phyloP scores from a whole-genome alignment of 2,797 vertebrate species.

The Sebastes elongatus region DNA sequence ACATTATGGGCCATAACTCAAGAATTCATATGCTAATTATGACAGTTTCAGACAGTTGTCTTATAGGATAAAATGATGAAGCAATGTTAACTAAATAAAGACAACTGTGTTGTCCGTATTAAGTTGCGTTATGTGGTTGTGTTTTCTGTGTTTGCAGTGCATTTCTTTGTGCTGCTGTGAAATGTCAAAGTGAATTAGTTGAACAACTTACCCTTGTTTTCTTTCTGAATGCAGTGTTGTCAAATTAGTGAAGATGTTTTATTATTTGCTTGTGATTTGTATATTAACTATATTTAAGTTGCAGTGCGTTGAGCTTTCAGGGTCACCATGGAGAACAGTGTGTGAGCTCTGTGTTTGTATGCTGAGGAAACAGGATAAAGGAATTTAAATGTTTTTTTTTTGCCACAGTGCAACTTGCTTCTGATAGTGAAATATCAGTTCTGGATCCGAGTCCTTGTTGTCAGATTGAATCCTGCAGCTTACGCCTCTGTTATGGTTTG shows the following conservation, averaged over 20 bases:
- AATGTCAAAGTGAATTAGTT: background rate
- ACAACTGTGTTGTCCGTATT: background rate
- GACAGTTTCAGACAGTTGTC: no score
- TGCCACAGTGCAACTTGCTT: background rate
- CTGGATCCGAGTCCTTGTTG: slow-evolving; percentile 34
- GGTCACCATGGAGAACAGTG: background rate
- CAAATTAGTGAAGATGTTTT: background rate
- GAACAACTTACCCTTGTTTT: background rate
- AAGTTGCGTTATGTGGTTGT: background rate
- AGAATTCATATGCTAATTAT: no score
- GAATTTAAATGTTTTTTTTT: slow-evolving; percentile 13
- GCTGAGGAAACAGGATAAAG: slow-evolving; percentile 2
- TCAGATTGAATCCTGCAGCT: slow-evolving; percentile 58
- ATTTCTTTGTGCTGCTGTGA: background rate
- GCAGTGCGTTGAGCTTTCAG: background rate
- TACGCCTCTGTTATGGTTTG: slow-evolving; percentile 49
- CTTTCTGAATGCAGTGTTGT: background rate
- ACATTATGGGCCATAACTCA: no score
- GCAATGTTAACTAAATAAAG: no score
- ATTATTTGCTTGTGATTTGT: background rate
- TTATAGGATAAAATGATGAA: no score
- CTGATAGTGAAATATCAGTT: slow-evolving; percentile 36
- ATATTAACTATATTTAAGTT: background rate
- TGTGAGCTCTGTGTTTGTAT: background rate
- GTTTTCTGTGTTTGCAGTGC: background rate